Percentiles rank a stretch among this genome's conserved stretches.
Conservation (phyloP, 2,797 vertebrate genomes). For the Hirundo rustica region DNA sequence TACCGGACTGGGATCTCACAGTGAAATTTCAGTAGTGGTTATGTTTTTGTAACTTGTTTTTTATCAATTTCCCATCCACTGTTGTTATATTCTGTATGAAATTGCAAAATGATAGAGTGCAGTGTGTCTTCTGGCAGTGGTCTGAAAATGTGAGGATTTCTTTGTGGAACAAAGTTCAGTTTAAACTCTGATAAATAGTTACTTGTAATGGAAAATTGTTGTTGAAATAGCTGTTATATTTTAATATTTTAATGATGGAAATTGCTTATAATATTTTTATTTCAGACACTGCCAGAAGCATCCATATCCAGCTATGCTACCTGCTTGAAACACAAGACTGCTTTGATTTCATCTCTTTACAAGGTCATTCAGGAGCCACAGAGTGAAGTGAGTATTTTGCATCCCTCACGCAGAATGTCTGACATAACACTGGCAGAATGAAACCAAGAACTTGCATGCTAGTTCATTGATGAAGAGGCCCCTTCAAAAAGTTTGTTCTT, state of each 20-base stretch:
- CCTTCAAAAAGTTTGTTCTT: background rate
- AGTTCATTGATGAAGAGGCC: background rate
- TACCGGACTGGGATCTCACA: background rate
- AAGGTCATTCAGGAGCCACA: slow-evolving; percentile 96
- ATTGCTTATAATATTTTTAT: slow-evolving; percentile 16
- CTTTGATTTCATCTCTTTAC: slow-evolving; percentile 93
- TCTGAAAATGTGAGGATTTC: background rate
- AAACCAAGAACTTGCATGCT: background rate
- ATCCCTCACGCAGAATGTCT: background rate
- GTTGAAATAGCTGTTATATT: background rate
- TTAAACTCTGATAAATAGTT: background rate
- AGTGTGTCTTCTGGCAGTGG: background rate
- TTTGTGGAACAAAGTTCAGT: background rate
- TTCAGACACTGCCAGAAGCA: slow-evolving; percentile 92
- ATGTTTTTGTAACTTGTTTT: background rate
- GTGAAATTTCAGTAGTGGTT: background rate
- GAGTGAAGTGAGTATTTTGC: slow-evolving; percentile 85
- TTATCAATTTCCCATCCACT: background rate
- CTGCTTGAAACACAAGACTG: slow-evolving; percentile 88
- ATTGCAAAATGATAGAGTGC: background rate
- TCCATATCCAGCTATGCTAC: slow-evolving; percentile 90
- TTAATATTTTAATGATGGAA: background rate
- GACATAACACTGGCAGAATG: background rate
- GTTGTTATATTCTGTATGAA: background rate
- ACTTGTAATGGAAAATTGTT: background rate